Evolutionary conservation across 1,140 invertebrate genomes (phyloP), one percentile per base, ranked within the genome.

Genomic region (Charaxes varanes): DNA sequence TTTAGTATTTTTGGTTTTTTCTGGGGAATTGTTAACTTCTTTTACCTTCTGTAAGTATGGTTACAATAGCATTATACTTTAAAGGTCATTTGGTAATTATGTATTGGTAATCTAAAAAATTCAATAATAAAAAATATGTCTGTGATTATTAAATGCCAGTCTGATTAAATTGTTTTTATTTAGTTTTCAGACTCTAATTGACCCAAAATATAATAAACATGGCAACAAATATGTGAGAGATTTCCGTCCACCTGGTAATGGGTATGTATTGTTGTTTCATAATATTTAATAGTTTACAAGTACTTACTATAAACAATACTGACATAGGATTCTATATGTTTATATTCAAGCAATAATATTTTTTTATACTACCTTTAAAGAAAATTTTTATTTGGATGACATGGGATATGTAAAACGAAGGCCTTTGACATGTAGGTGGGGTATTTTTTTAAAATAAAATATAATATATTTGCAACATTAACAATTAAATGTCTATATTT

Each of bases 31-130:
- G 0, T 77, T 1, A 71, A 81, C 37, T 81, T 81, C 38, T 35
- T 76, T 7, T 72, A 72, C 49, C 35, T 78, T 13, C 38, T 76
- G 76, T 80, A 56, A 73, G 76, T 73, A 53, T n/a, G n/a, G n/a
- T n/a, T 4, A 31, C 5, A 32, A 30, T 10, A 7, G 8, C 3
- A 2, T 8, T 5, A 33, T 21, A 6, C 1, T 33, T 12, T 10
- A 36, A 15, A 19, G 21, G 22, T 0, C 10, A 22, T 19, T 23
- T 13, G 6, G 2, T 36, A 10, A 16, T 44, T 18, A 37, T 21
- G 7, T 21, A 12, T 24, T 30, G 11, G 5, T 22, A 6, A 12
- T n/a, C 8, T 22, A 11, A 13, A 28, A 6, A 28, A 13, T 3
- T 13, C n/a, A 13, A 28, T 6, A 13, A 28, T 1, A 13, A 15